A percentile compares a stretch with the other conserved stretches of the same genome.
Conservation (phyloP, 1,140 invertebrate genomes). For the Magallana ariakensis region DNA sequence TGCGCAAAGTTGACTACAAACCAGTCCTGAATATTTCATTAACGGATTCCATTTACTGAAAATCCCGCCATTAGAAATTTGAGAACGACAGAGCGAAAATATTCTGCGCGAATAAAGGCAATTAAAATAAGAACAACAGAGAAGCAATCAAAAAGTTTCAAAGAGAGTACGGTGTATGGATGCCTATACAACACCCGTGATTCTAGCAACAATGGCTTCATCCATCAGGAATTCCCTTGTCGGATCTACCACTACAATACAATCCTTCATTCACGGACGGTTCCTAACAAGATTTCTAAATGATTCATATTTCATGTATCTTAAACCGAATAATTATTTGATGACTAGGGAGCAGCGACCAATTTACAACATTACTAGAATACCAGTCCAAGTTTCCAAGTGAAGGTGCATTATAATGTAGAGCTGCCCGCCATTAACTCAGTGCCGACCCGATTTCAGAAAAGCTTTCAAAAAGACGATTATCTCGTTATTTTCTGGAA, state of each 20-base stretch:
- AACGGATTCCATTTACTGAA: neutral
- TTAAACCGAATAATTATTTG: slow-evolving; percentile 28
- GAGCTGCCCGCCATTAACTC: neutral
- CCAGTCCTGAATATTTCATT: neutral
- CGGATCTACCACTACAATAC: neutral
- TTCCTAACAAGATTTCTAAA: neutral
- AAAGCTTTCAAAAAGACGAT: slow-evolving; percentile 6
- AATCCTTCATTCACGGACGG: neutral
- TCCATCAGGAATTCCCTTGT: slow-evolving; percentile 17
- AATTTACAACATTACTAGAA: neutral
- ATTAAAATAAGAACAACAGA: slow-evolving; percentile 32
- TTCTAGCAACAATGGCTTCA: neutral
- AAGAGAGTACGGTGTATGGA: neutral
- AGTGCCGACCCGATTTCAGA: neutral
- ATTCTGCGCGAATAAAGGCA: neutral
- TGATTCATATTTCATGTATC: slow-evolving; percentile 31
- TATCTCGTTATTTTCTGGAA: neutral
- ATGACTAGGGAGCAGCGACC: neutral
- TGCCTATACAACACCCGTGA: neutral
- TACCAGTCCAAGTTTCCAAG: neutral
- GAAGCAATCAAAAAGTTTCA: neutral
- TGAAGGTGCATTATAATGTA: neutral
- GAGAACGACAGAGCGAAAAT: neutral
- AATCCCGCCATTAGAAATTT: slow-evolving; percentile 26
- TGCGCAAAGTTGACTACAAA: neutral